Conservation (phyloP, 1,140 invertebrate species). For the Rhynchophorus ferrugineus region DNA sequence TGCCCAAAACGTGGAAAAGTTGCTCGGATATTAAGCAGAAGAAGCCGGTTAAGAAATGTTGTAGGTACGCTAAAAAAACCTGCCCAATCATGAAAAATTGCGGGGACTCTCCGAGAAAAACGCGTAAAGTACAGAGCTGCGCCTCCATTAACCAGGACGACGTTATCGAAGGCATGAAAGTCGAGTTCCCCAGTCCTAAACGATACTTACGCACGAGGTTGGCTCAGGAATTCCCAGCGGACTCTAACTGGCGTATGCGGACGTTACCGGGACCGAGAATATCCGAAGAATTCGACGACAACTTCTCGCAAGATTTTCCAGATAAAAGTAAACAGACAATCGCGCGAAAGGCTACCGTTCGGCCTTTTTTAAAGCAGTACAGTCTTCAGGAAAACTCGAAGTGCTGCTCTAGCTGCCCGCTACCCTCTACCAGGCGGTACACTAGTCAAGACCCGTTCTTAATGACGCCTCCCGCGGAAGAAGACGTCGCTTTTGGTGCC, state of each 20-base stretch:
- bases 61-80: slow-evolving; percentile 35
- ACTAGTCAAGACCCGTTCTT: neutral
- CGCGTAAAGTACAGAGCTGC: slow-evolving; percentile 33
- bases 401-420: neutral
- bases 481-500: slow-evolving; percentile 5
- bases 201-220: neutral
- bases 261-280: no score
- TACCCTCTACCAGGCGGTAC: neutral
- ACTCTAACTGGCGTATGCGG: neutral
- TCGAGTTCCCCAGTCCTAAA: neutral
- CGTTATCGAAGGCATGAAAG: neutral
- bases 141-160: slow-evolving; percentile 29
- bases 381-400: neutral
- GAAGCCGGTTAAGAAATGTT: slow-evolving; percentile 37
- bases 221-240: neutral
- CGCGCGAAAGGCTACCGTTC: neutral
- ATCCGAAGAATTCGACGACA: neutral
- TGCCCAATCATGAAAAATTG: slow-evolving; percentile 34
- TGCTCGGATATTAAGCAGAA: slow-evolving; percentile 37
- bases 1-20: slow-evolving; percentile 39
- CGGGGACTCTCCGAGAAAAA: slow-evolving; percentile 18
- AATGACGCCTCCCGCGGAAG: neutral
- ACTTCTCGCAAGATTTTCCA: neutral
- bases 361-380: neutral
- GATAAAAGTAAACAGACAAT: no score